Percentiles rank a stretch among this genome's conserved stretches.
Conservation (phyloP, 2,797 vertebrate genomes). For the Molossus alvarezi region DNA sequence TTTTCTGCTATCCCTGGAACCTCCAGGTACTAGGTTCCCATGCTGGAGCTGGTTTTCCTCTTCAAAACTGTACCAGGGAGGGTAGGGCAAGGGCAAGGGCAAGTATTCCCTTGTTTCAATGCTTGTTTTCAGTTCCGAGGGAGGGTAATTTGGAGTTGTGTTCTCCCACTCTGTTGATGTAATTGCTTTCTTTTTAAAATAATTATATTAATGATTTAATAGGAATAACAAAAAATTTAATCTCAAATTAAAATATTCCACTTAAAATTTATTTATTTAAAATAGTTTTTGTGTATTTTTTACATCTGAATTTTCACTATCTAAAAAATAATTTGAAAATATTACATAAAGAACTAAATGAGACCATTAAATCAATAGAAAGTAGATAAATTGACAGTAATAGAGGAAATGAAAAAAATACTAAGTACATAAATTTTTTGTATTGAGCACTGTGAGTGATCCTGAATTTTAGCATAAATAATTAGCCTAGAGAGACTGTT, state of each 20-base stretch:
- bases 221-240: background rate
- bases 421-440: constrained; percentile 76
- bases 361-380: constrained; percentile 30
- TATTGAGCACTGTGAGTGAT: constrained; percentile 61
- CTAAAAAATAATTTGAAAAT: constrained; percentile 54
- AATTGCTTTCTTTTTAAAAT: background rate
- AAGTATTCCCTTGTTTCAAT: background rate
- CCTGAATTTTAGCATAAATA: constrained; percentile 79
- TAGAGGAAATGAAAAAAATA: constrained; percentile 72
- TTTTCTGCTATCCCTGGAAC: background rate
- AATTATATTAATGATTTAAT: constrained; percentile 53
- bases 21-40: background rate
- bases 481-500: constrained; percentile 79
- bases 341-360: constrained; percentile 40
- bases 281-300: constrained; percentile 36
- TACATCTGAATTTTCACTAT: constrained; percentile 41
- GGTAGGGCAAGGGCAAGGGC: background rate
- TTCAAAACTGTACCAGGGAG: background rate
- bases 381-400: constrained; percentile 41
- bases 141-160: background rate
- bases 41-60: background rate
- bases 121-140: background rate
- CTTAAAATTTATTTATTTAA: constrained; percentile 11
- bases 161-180: background rate
- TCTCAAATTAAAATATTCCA: constrained; percentile 47